These are phyloP conservation scores for Ctenosaura bakeri DNA, from an alignment of 2,797 vertebrate genomes.

Conservation along the genomic window DNA sequence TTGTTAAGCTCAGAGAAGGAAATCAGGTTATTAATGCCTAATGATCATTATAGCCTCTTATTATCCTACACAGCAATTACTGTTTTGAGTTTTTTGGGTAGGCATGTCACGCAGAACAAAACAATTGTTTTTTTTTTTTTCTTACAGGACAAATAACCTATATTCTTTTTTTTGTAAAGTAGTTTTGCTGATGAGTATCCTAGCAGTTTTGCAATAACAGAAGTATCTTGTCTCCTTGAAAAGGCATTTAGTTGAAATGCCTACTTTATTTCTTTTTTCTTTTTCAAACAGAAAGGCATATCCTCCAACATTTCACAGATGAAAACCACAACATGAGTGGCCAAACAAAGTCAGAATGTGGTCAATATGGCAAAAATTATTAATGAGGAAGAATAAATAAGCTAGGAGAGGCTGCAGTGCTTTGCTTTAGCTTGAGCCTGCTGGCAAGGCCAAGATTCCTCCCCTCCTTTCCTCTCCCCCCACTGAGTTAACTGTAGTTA, in stretches of 20 bases:
- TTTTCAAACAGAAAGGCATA: not conserved
- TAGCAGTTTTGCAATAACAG: too few relatives aligned
- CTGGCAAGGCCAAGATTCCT: too few relatives aligned
- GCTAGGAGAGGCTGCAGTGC: too few relatives aligned
- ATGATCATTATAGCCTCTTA: conserved; percentile 18
- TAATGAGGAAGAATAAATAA: too few relatives aligned
- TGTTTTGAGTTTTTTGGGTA: not conserved
- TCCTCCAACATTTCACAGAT: too few relatives aligned
- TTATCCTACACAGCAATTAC: conserved; percentile 25
- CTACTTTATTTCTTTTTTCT: not conserved
- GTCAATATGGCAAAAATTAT: too few relatives aligned
- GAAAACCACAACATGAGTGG: too few relatives aligned
- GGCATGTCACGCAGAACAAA: not conserved
- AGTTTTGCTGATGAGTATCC: not conserved
- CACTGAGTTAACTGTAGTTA: too few relatives aligned
- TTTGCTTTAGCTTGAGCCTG: too few relatives aligned
- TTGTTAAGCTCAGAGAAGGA: conserved; percentile 12
- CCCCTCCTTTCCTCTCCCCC: too few relatives aligned
- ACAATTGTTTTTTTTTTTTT: not conserved
- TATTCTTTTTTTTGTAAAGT: not conserved
- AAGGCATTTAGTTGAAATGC: not conserved
- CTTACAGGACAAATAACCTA: not conserved
- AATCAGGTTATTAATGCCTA: not conserved
- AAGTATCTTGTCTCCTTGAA: not conserved
- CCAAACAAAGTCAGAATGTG: too few relatives aligned